Evolutionary conservation across 2,888 invertebrate species (phyloP).

Genomic region (Parnassius glacialis): DNA sequence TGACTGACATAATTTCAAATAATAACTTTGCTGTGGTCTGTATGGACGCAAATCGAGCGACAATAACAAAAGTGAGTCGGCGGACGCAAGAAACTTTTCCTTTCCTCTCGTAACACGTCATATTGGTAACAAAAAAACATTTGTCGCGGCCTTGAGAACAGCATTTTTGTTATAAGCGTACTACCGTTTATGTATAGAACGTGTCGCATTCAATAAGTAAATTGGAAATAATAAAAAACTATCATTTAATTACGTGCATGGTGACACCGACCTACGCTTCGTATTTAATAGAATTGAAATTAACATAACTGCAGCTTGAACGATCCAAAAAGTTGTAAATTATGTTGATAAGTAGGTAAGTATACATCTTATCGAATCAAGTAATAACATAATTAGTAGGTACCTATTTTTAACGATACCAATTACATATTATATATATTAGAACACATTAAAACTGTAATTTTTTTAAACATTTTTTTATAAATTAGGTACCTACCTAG

Average conservation of each 20-base stretch:
- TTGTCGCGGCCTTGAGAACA: constrained; percentile 19
- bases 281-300: background rate
- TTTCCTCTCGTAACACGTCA: constrained; percentile 1
- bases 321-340: too few relatives aligned
- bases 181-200: background rate
- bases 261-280: constrained; percentile 8
- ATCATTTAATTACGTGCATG: background rate
- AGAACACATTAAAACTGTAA: too few relatives aligned
- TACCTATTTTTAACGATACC: too few relatives aligned
- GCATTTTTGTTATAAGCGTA: constrained; percentile 13
- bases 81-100: constrained; percentile 22
- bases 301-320: background rate
- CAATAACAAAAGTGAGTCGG: constrained; percentile 25
- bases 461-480: too few relatives aligned
- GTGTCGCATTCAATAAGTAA: constrained; percentile 6
- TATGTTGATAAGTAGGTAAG: too few relatives aligned
- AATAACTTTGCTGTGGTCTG: constrained; percentile 34
- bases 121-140: constrained; percentile 3
- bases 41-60: constrained; percentile 19
- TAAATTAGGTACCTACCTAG: too few relatives aligned
- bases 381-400: too few relatives aligned
- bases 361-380: too few relatives aligned
- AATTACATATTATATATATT: too few relatives aligned
- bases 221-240: constrained; percentile 9
- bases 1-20: constrained; percentile 63